Evolutionary conservation across 2,888 invertebrate species (phyloP).

Genomic region (Marasmarcha lunaedactyla): DNA sequence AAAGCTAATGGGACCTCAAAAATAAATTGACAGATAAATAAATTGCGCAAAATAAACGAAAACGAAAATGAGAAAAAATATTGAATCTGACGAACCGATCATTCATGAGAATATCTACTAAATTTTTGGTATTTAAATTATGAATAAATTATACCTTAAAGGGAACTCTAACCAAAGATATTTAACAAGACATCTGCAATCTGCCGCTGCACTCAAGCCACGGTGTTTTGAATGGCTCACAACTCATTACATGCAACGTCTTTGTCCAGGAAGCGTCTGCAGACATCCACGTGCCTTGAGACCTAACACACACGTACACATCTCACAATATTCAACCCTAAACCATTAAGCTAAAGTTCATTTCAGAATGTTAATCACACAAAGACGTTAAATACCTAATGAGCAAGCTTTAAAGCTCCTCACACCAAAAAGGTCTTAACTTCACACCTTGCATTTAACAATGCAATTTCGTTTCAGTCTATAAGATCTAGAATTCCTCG

Average conservation of each 20-base stretch:
- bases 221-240: constrained; percentile 60
- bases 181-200: too few relatives aligned
- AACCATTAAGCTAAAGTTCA: constrained; percentile 7
- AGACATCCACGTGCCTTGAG: constrained; percentile 24
- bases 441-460: constrained; percentile 14
- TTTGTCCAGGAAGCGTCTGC: constrained; percentile 44
- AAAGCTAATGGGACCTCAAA: too few relatives aligned
- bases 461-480: constrained; percentile 4
- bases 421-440: constrained; percentile 36
- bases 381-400: constrained; percentile 56
- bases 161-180: too few relatives aligned
- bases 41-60: too few relatives aligned
- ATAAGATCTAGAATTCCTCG: constrained; percentile 15
- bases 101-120: too few relatives aligned
- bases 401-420: constrained; percentile 35
- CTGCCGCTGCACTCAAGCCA: constrained; percentile 12
- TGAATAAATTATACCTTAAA: too few relatives aligned
- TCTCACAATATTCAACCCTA: constrained; percentile 17
- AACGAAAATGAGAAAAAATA: too few relatives aligned
- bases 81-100: too few relatives aligned
- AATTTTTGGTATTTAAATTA: too few relatives aligned
- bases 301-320: constrained; percentile 22
- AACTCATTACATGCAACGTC: constrained; percentile 61
- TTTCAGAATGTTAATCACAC: constrained; percentile 18
- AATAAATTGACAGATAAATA: too few relatives aligned